phyloP scores from a whole-genome alignment of 2,888 invertebrate genomes.

The Chironomus tentans region DNA sequence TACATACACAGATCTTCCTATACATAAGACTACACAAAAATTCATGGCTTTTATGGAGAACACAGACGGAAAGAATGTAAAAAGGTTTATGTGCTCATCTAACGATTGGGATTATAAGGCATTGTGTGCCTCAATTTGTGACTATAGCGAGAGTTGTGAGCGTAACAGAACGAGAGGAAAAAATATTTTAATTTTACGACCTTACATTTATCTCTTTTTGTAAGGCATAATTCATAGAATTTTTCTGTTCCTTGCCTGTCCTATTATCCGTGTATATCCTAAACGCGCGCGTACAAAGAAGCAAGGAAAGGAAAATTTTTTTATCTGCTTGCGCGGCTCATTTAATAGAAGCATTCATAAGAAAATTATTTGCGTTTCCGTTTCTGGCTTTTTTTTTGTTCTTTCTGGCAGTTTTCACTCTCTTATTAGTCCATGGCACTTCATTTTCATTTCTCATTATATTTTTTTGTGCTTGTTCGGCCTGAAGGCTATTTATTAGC shows the following conservation, averaged over 20 bases:
- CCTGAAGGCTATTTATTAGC: not conserved
- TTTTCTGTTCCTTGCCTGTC: not conserved
- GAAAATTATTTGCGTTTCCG: no score
- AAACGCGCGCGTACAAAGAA: no score
- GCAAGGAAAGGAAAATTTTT: not conserved
- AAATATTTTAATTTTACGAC: slow-evolving; percentile 23
- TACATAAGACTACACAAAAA: not conserved
- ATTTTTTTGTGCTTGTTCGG: not conserved
- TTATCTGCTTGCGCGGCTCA: not conserved
- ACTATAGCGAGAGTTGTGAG: not conserved
- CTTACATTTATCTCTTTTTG: slow-evolving; percentile 6
- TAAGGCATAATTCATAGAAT: slow-evolving; percentile 21
- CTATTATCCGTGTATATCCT: not conserved
- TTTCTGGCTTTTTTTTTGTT: not conserved
- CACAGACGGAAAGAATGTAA: not conserved
- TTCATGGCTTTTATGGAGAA: not conserved
- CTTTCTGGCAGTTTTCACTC: no score
- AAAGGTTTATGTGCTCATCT: slow-evolving; percentile 6
- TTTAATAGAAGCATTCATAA: not conserved
- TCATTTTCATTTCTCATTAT: not conserved
- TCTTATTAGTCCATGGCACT: not conserved
- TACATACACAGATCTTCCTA: not conserved
- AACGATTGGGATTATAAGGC: not conserved
- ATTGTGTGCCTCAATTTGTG: not conserved
- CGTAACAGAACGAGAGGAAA: not conserved